Evolutionary conservation across 2,888 invertebrate genomes (phyloP).

Genomic region (Desoria tigrina): DNA sequence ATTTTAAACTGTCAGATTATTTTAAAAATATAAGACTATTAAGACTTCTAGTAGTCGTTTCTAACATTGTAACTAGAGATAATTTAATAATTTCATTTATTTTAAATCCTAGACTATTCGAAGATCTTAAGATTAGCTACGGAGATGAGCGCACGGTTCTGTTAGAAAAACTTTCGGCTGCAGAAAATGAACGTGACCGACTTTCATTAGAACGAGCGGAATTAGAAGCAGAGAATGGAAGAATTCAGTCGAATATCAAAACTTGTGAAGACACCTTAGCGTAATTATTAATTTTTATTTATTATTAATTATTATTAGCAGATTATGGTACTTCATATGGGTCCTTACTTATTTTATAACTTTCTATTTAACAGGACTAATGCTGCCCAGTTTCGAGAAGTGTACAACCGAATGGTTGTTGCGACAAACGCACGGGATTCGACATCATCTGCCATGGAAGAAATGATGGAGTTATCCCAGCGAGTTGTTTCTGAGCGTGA

Average conservation of each 20-base stretch:
- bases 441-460: constrained; percentile 40
- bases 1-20: no score
- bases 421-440: constrained; percentile 36
- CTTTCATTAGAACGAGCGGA: constrained; percentile 37
- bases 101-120: constrained; percentile 40
- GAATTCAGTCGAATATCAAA: constrained; percentile 36
- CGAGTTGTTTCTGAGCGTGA: constrained; percentile 43
- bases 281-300: constrained; percentile 24
- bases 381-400: constrained; percentile 5
- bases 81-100: no score
- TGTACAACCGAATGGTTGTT: constrained; percentile 19
- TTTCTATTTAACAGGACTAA: neutral
- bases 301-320: neutral
- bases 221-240: constrained; percentile 36
- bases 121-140: constrained; percentile 48
- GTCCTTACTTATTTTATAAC: neutral
- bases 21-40: no score
- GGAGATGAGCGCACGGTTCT: constrained; percentile 36
- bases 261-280: constrained; percentile 36
- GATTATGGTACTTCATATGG: neutral
- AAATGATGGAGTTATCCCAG: constrained; percentile 47
- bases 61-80: no score
- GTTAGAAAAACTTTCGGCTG: constrained; percentile 37
- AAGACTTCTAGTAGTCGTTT: no score
- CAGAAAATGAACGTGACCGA: constrained; percentile 43